These are phyloP conservation scores for Plemyria rubiginata DNA, from an alignment of 2,888 invertebrate genomes.

Conservation along the genomic window DNA sequence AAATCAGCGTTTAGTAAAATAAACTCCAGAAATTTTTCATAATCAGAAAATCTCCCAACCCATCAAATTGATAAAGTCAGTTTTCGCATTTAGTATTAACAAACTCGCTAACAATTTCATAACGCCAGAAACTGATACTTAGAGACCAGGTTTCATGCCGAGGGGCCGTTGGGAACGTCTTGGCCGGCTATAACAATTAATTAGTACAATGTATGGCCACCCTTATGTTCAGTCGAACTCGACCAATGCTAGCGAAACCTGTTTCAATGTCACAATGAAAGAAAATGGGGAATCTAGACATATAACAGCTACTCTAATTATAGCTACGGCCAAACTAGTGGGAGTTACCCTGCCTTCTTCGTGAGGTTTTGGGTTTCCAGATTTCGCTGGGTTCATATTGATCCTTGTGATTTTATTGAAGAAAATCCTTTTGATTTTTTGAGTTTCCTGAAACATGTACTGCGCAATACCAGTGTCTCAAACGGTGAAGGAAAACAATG, in stretches of 20 bases:
- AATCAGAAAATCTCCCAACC: too few species aligned
- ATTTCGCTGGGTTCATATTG: too few species aligned
- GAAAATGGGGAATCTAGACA: constrained; percentile 23
- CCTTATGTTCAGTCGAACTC: constrained; percentile 46
- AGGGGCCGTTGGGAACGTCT: constrained; percentile 64
- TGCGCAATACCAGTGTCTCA: too few species aligned
- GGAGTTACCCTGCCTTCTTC: too few species aligned
- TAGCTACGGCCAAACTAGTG: too few species aligned
- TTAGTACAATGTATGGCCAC: constrained; percentile 72
- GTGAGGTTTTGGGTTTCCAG: too few species aligned
- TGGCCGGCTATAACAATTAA: constrained; percentile 76
- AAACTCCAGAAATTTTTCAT: too few species aligned
- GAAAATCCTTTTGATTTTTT: too few species aligned
- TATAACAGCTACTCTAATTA: neutral
- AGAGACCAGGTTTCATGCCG: constrained; percentile 62
- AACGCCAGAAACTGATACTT: neutral
- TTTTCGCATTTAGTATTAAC: neutral
- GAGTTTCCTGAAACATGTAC: too few species aligned
- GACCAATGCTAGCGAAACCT: constrained; percentile 43
- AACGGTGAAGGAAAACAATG: too few species aligned
- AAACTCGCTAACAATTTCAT: neutral
- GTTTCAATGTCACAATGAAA: constrained; percentile 51
- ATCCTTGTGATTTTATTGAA: too few species aligned
- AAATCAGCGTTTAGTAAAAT: too few species aligned
- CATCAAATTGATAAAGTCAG: neutral